Evolutionary conservation across 2,888 invertebrate genomes (phyloP), one percentile per base, ranked within the genome.

Genomic region (Ceramica pisi): DNA sequence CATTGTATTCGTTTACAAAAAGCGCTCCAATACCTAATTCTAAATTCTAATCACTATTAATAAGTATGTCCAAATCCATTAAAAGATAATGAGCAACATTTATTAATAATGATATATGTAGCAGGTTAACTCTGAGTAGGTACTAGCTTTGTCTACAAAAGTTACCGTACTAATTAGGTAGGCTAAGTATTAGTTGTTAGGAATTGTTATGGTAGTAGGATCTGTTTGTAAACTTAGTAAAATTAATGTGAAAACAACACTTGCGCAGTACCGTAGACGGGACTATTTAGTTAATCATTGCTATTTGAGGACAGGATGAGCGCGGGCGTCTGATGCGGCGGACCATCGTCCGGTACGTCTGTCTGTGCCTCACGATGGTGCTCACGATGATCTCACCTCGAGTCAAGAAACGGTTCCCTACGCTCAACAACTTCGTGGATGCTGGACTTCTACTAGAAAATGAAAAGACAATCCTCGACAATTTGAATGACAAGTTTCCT

Each of bases 401-500:
- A 60, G 99, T 99, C 35, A 98, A 98, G 91, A 98, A 98, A 90
- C 97, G 98, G 21, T 99, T 99, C 91, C 98, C 98, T 0, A 97
- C 98, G 1, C 94, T 98, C 71, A 97, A 97, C 80, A 98, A 98
- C 92, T 97, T 98, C 72, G 98, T 98, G 8, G 98, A 98, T 77
- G 98, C 98, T 10, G 98, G 98, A 84, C 94, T 99, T 55, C 94
- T 99, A 55, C 96, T 98, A 71, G 97, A 98, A 77, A 98, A 98
- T 88, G 99, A 99, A 91, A 97, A 97, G 86, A 94, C 95, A 53
- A 98, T 98, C 80, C 97, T 99, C 77, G 97, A 97, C 69, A 97
- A 97, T 87, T 95, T 99, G 86, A 98, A 98, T 90, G 94, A 96
- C 57, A 98, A 98, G 89, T 98, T 98, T 89, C 98, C 98, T 0